Conservation (phyloP, 2,113 vertebrate genomes). For the Opisthocomus hoazin region DNA sequence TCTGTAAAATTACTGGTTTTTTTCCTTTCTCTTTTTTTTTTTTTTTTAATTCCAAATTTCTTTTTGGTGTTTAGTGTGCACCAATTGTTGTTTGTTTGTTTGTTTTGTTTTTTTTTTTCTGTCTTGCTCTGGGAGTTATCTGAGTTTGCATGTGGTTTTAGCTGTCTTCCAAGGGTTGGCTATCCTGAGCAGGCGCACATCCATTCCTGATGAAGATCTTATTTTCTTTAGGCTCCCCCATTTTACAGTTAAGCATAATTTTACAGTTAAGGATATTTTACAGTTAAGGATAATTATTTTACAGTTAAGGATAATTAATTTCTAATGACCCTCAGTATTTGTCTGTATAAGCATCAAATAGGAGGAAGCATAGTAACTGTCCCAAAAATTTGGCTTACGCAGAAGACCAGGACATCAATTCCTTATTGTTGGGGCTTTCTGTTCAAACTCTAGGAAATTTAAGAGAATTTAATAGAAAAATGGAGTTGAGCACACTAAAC, state of each 20-base stretch:
- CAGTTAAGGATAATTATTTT: no score
- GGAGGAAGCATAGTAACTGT: neutral
- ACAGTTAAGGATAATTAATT: constrained; percentile 16
- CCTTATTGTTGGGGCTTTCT: neutral
- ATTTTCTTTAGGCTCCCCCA: neutral
- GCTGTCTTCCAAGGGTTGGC: neutral
- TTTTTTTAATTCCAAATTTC: neutral
- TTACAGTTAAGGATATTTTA: no score
- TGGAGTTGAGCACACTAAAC: neutral
- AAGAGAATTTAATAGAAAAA: neutral
- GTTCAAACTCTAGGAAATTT: neutral
- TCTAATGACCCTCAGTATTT: neutral
- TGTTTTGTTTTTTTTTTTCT: neutral
- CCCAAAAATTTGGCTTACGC: neutral
- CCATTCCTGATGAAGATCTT: neutral
- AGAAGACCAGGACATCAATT: neutral
- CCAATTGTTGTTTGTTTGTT: no score
- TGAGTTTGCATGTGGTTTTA: neutral
- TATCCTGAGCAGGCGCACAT: neutral
- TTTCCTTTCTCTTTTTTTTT: neutral
- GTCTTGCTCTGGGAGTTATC: neutral
- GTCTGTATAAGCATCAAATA: neutral
- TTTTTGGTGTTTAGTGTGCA: neutral
- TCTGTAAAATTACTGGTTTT: neutral
- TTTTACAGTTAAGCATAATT: no score